Evolutionary conservation across 2,113 vertebrate species (phyloP).

Genomic region (Lonchura striata): DNA sequence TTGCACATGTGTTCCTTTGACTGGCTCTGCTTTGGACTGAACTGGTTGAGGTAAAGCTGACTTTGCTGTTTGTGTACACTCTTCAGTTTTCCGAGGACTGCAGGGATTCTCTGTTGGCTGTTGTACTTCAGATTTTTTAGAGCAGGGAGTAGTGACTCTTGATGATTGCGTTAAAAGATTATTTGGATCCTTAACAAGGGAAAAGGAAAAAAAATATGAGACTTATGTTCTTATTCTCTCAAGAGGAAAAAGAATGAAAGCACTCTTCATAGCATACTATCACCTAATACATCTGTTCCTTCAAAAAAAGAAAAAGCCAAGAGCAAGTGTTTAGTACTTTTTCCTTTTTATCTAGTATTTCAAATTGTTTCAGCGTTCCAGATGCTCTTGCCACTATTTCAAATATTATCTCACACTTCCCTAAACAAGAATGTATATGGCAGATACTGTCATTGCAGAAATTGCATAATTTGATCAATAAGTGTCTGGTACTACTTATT

Average conservation of each 20-base stretch:
- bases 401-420: background rate
- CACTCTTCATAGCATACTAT: background rate
- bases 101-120: background rate
- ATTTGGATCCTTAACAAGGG: background rate
- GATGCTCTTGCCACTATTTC: background rate
- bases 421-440: background rate
- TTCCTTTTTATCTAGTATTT: background rate
- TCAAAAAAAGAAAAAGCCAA: background rate
- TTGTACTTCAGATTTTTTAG: conserved; percentile 57
- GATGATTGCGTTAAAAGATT: conserved; percentile 17
- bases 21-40: conserved; percentile 63
- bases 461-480: background rate
- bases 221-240: background rate
- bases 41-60: conserved; percentile 5
- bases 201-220: background rate
- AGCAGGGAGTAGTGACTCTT: background rate
- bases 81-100: conserved; percentile 59
- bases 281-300: background rate
- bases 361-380: background rate
- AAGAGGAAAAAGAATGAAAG: background rate
- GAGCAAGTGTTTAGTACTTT: background rate
- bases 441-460: background rate
- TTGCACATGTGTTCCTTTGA: conserved; percentile 70
- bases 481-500: background rate
- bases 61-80: background rate